These are phyloP conservation scores for Chrysina gloriosa DNA, from an alignment of 2,888 invertebrate genomes.

Conservation along the genomic window DNA sequence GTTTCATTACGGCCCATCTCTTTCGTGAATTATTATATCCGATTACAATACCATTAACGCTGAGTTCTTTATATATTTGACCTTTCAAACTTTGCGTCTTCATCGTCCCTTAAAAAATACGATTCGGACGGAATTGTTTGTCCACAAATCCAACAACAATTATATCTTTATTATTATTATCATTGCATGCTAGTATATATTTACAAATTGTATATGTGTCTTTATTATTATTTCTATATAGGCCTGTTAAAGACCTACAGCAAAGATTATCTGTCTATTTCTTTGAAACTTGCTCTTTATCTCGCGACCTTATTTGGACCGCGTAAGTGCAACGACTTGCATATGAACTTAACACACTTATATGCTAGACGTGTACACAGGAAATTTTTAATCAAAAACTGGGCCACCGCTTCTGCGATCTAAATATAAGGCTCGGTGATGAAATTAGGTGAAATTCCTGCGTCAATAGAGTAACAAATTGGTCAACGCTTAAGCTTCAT, in stretches of 20 bases:
- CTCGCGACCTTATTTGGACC: not conserved
- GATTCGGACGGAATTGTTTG: too few relatives aligned
- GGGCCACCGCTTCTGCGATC: conserved; percentile 19
- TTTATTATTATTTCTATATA: too few relatives aligned
- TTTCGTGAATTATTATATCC: not conserved
- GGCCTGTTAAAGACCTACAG: too few relatives aligned
- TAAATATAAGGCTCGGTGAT: conserved; percentile 16
- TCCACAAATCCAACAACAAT: too few relatives aligned
- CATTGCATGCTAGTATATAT: too few relatives aligned
- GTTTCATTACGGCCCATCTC: not conserved
- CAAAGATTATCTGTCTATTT: too few relatives aligned
- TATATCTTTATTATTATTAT: too few relatives aligned
- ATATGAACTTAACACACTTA: conserved; percentile 23
- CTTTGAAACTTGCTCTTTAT: too few relatives aligned
- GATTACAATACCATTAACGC: not conserved
- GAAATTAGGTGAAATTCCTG: conserved; percentile 19
- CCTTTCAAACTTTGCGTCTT: not conserved
- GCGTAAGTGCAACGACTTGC: conserved; percentile 8
- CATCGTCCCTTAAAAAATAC: too few relatives aligned
- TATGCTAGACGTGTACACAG: conserved; percentile 5
- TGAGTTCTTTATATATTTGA: not conserved
- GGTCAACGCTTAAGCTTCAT: too few relatives aligned
- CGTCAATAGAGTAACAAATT: too few relatives aligned
- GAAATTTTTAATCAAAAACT: conserved; percentile 22
- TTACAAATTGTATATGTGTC: too few relatives aligned